These are phyloP conservation scores for Meganola albula DNA, from an alignment of 2,888 invertebrate genomes.

Conservation along the genomic window DNA sequence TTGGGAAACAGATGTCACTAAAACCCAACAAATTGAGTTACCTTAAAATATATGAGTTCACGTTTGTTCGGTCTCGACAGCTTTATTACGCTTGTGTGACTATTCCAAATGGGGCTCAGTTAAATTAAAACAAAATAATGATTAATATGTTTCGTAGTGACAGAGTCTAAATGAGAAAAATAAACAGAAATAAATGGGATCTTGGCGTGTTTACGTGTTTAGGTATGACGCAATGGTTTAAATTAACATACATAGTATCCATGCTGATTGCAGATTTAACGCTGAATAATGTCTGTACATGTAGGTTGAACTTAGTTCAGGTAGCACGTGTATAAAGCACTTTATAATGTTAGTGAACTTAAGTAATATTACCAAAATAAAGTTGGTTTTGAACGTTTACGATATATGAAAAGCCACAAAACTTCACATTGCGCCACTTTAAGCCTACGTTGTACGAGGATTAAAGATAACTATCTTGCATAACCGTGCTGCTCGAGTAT, in stretches of 20 bases:
- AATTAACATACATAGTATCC: conserved; percentile 7
- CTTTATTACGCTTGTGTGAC: conserved; percentile 37
- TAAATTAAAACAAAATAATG: conserved; percentile 31
- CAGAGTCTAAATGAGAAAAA: conserved; percentile 22
- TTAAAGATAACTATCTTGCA: conserved; percentile 17
- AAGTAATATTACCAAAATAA: too few relatives aligned
- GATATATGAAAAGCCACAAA: neutral
- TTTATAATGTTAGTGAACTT: too few relatives aligned
- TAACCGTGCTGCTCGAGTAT: conserved; percentile 8
- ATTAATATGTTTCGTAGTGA: conserved; percentile 23
- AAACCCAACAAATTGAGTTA: conserved; percentile 40
- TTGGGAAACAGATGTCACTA: conserved; percentile 42
- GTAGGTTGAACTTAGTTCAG: too few relatives aligned
- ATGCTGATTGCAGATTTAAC: too few relatives aligned
- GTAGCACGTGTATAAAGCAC: too few relatives aligned
- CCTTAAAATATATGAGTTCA: conserved; percentile 34
- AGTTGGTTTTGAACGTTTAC: too few relatives aligned
- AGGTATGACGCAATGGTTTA: conserved; percentile 19
- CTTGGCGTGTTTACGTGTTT: conserved; percentile 13
- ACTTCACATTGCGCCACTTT: neutral
- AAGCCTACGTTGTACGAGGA: conserved; percentile 1
- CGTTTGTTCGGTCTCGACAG: conserved; percentile 38
- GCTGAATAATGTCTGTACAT: too few relatives aligned
- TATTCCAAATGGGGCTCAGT: conserved; percentile 22
- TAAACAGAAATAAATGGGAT: conserved; percentile 14